These are phyloP conservation scores for Apoda limacodes DNA, from an alignment of 2,888 invertebrate species.

Conservation along the genomic window DNA sequence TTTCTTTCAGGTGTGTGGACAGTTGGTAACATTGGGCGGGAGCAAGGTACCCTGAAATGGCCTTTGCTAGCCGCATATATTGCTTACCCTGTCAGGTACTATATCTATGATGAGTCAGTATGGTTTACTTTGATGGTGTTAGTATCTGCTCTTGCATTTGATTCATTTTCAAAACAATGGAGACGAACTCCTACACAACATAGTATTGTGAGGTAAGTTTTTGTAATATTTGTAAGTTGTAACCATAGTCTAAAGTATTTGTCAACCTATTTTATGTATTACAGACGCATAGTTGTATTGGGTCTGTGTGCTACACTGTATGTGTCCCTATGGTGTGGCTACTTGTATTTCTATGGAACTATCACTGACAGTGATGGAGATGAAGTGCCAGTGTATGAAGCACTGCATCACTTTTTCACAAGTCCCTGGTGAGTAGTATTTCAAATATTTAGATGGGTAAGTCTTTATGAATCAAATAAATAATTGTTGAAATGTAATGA, in stretches of 20 bases:
- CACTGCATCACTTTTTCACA: slow-evolving; percentile 88
- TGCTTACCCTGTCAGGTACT: slow-evolving; percentile 76
- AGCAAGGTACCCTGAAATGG: slow-evolving; percentile 79
- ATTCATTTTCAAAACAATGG: slow-evolving; percentile 84
- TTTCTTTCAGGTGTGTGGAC: slow-evolving; percentile 82
- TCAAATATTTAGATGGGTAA: no score
- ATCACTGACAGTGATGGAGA: slow-evolving; percentile 88
- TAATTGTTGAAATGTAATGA: no score
- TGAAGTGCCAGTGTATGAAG: slow-evolving; percentile 88
- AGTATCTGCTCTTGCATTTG: slow-evolving; percentile 76
- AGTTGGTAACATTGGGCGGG: slow-evolving; percentile 90
- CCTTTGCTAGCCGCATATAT: slow-evolving; percentile 77
- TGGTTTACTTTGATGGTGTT: slow-evolving; percentile 78
- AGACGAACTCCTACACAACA: slow-evolving; percentile 67
- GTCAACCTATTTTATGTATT: slow-evolving; percentile 18
- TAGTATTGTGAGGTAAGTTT: slow-evolving; percentile 37
- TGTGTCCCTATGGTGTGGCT: slow-evolving; percentile 79
- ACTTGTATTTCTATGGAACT: slow-evolving; percentile 89
- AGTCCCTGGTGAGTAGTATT: slow-evolving; percentile 75
- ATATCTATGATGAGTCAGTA: slow-evolving; percentile 79
- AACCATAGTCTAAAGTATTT: neutral
- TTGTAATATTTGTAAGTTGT: neutral
- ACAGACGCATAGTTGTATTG: slow-evolving; percentile 71
- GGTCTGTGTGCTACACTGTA: slow-evolving; percentile 75
- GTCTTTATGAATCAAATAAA: no score